phyloP scores from a whole-genome alignment of 1,140 invertebrate species.

The Fopius arisanus region DNA sequence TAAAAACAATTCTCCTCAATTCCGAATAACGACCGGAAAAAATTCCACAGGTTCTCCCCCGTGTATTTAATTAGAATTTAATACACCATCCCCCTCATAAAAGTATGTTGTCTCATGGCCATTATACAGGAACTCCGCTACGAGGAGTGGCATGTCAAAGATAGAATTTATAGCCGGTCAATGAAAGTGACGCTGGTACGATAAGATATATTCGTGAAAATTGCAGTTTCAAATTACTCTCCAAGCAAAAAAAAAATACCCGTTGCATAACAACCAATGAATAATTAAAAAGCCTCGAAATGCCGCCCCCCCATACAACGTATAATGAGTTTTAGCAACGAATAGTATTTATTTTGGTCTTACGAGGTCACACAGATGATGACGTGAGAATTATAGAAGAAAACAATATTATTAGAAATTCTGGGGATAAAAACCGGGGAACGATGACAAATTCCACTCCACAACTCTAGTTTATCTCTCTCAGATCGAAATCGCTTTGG shows the following conservation, averaged over 20 bases:
- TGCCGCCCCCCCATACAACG: not conserved
- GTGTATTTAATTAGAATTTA: conserved; percentile 1
- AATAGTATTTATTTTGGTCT: conserved; percentile 15
- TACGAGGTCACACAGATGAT: conserved; percentile 2
- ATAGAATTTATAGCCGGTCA: conserved; percentile 14
- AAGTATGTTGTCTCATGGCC: conserved; percentile 5
- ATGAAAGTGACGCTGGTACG: conserved; percentile 8
- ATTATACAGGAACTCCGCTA: not conserved
- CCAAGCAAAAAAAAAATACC: too few species aligned
- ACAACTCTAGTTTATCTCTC: too few species aligned
- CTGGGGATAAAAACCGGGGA: not conserved
- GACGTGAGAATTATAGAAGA: not conserved
- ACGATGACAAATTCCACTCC: too few species aligned
- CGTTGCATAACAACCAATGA: not conserved
- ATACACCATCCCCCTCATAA: conserved; percentile 8
- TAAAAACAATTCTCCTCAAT: not conserved
- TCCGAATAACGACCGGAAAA: not conserved
- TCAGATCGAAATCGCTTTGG: too few species aligned
- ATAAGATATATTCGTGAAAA: not conserved
- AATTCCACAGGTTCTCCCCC: not conserved
- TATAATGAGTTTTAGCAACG: conserved; percentile 6
- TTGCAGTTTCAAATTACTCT: not conserved
- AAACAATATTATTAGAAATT: not conserved
- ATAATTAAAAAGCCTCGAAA: not conserved
- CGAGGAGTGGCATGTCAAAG: conserved; percentile 9